Percentiles rank a stretch among this genome's conserved stretches.
Evolutionary conservation across 2,888 invertebrate species (phyloP).

Genomic region (Xanthorhoe designata): DNA sequence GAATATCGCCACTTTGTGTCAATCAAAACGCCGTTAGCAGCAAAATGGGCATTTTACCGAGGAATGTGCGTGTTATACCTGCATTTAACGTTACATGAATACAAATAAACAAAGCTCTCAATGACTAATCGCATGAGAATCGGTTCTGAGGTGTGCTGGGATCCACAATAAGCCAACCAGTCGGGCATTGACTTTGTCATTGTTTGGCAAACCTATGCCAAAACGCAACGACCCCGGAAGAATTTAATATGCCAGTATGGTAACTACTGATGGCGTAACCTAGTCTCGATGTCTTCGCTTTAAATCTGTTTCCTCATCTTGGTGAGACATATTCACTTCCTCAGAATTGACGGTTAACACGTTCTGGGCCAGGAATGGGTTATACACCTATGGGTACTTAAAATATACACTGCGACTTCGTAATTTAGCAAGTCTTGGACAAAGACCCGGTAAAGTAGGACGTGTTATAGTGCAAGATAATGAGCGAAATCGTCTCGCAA

Average conservation of each 20-base stretch:
- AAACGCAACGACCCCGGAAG: constrained; percentile 42
- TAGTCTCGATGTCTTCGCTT: constrained; percentile 6
- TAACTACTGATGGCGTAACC: constrained; percentile 26
- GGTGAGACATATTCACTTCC: constrained; percentile 30
- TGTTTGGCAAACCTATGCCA: constrained; percentile 50
- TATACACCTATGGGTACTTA: too few relatives aligned
- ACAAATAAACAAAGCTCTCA: constrained; percentile 52
- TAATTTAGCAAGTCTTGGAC: constrained; percentile 17
- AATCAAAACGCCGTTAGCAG: constrained; percentile 20
- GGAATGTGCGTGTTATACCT: constrained; percentile 26
- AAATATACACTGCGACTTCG: constrained; percentile 11
- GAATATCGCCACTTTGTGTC: constrained; percentile 4
- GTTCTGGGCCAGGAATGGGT: too few relatives aligned
- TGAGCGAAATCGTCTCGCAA: constrained; percentile 29
- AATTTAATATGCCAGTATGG: constrained; percentile 19
- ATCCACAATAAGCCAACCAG: constrained; percentile 39
- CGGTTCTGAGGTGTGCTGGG: constrained; percentile 56
- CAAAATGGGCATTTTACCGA: constrained; percentile 19
- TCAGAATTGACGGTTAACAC: constrained; percentile 20
- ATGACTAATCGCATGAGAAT: constrained; percentile 60
- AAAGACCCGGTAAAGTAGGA: constrained; percentile 20
- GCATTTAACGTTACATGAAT: constrained; percentile 39
- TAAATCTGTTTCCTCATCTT: constrained; percentile 25
- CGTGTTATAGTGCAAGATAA: constrained; percentile 19
- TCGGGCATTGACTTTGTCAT: constrained; percentile 65